Evolutionary conservation across 2,888 invertebrate genomes (phyloP), one percentile per base, ranked within the genome.

Genomic region (Drosophila affinis): DNA sequence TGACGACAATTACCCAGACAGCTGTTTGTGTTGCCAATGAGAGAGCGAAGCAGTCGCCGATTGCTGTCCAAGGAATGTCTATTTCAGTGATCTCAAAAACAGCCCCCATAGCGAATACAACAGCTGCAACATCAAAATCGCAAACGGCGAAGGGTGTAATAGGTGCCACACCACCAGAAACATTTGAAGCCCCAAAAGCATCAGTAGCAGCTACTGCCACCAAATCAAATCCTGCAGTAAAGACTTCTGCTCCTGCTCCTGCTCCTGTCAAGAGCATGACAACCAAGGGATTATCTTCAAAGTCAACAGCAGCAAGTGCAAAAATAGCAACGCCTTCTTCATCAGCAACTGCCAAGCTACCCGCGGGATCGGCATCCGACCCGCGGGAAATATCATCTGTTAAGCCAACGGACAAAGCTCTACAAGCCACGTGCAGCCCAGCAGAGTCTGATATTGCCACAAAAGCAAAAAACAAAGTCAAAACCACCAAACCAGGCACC

Each of bases 241-340:
- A 34, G 4, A 4, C 34, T 39, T n/a, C 48, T 39, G 21, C 21
- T 3, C 21, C 21, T 21, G 21, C 21, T 21, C 1, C 21, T 21
- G 21, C 21, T 21, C 21, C 21, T 21, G 29, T n/a, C 12, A 62
- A 62, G 21, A 55, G 57, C 44, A 4, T 34, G 9, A 14, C 18
- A 34, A 12, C 53, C 32, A 51, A 61, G 32, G 51, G 62, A 52
- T 21, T 60, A 51, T 24, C 74, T 46, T 47, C 54, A 44, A 46
- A 74, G 45, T 47, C 72, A 29, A 55, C 73, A 52, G 62, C 73
- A 52, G 62, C 60, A 59, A 60, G 55, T 64, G 56, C 49, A n/a
- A 29, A 24, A 29, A 29, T 7, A 29, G 29, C 29, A 29, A 7
- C 29, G 7, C 29, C 29, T 29, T 29, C 29, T 29, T 29, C 29